These are phyloP conservation scores for Plebejus melissa DNA, from an alignment of 2,888 invertebrate genomes.

Conservation along the genomic window DNA sequence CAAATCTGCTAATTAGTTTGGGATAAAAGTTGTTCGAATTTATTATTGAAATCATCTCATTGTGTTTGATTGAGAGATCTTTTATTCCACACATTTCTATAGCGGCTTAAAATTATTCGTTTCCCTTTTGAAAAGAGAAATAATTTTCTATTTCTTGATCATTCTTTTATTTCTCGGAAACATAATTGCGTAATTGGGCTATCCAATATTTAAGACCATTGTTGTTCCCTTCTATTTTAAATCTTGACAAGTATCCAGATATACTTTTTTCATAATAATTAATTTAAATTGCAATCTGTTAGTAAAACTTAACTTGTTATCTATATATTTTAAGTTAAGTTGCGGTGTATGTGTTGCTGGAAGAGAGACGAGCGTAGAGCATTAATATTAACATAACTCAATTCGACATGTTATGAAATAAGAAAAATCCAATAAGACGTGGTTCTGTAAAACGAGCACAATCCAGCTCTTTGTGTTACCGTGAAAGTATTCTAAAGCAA, in stretches of 20 bases:
- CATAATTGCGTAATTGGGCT: constrained; percentile 5
- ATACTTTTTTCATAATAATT: neutral
- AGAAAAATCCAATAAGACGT: neutral
- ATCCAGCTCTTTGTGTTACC: constrained; percentile 34
- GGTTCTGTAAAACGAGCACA: neutral
- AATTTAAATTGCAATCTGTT: no score
- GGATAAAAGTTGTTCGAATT: neutral
- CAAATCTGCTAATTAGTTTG: constrained; percentile 13
- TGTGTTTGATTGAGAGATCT: constrained; percentile 22
- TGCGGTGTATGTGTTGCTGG: no score
- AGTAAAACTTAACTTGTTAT: no score
- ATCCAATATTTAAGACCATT: neutral
- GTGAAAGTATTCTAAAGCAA: constrained; percentile 44
- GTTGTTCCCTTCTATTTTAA: neutral
- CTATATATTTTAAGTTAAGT: no score
- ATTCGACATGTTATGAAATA: neutral
- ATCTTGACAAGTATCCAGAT: neutral
- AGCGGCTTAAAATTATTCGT: constrained; percentile 15
- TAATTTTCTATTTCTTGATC: constrained; percentile 2
- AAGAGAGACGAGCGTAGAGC: neutral
- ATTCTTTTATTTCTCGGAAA: constrained; percentile 1
- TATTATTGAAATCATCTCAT: constrained; percentile 11
- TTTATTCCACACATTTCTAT: constrained; percentile 13
- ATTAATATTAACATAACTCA: neutral
- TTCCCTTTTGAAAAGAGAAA: neutral